Evolutionary conservation across 1,140 invertebrate genomes (phyloP), one percentile per base, ranked within the genome.

Genomic region (Goniozus legneri): DNA sequence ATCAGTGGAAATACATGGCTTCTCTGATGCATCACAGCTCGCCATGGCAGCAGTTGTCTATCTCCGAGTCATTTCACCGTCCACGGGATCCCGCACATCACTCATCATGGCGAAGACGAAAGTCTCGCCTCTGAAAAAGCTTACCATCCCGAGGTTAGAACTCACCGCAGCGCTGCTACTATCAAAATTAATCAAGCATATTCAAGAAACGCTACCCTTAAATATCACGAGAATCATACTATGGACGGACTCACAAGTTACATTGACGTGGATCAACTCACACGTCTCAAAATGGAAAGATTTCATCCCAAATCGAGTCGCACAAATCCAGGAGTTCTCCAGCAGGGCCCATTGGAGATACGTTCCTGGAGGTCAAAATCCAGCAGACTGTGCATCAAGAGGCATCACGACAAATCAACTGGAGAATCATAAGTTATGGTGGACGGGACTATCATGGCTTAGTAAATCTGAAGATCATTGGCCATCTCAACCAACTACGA

Each of bases 221-320:
- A 12, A 35, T 8, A 18, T 18, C 4, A 2, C 2, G 0, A 2
- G 3, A 14, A 47, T 16, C 1, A 8, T 31, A 10, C 8, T 40
- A 22, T 53, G 46, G 51, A 40, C 41, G 3, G 36, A 53, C 8
- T 48, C 41, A 13, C 51, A 67, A 47, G 50, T 66, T 0, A 52
- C 44, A 1, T 46, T 52, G 1, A 36, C 35, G 0, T 71, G 50
- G 36, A 44, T 48, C 27, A 34, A n/a, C 6, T 22, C 43, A 7
- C 39, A 41, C 1, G 6, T 30, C 12, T 32, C 19, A 0, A 19
- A 36, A 0, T 54, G 42, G 43, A 40, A 40, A 1, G 22, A 21
- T 1, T 67, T 60, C 21, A 61, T 46, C 21, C 46, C 18, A 47
- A 47, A 45, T 8, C 8, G 33, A 6, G 46, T 48, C 0, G 2